Base-by-base conservation (phyloP, 1,140 invertebrate species). In the Cheumatopsyche charites region DNA sequence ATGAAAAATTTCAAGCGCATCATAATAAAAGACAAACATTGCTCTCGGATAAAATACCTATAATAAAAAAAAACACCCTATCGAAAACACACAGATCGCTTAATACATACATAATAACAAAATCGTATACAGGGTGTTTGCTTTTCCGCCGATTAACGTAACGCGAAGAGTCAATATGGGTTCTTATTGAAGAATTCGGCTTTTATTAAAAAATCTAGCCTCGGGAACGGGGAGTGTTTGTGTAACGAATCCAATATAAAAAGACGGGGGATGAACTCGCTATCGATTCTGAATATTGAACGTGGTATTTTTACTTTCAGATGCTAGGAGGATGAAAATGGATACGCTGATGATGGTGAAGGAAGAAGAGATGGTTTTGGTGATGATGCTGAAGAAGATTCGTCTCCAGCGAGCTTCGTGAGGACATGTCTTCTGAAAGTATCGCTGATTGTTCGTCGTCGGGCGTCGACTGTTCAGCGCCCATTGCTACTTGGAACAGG, bases 201-300 rank as follows among this genome's bases (percentile, higher is more conserved):
- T 47, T 67, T 67, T 67, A 67, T 67, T 67, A 49, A 67, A 67
- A 67, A 67, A 67, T 49, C 36, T 67, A 42, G 63, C 63, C 63
- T 12, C 42, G 45, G 25, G 63, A 26, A 23, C 47, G n/a, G 29
- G 29, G 29, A 36, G 29, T 67, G 63, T 67, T 67, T 67, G 63
- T 67, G 42, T 67, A 67, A 67, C 45, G 26, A 49, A 67, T 67
- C 45, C 36, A 63, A 42, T 63, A 45, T 58, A 58, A 58, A 17
- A 21, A n/a, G n/a, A 12, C 25, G 52, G 52, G 25, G 52, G 21
- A 26, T 58, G 11, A 26, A 26, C 47, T 13, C 13, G 47, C 47
- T 3, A 36, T 21, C 47, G 47, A 49, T 36, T 36, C 29, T 3
- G 29, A 36, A 4, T 36, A 36, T 36, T 4, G 29, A 3, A 36